Conservation (phyloP, 2,113 vertebrate species). For the Phalacrocorax pelagicus region DNA sequence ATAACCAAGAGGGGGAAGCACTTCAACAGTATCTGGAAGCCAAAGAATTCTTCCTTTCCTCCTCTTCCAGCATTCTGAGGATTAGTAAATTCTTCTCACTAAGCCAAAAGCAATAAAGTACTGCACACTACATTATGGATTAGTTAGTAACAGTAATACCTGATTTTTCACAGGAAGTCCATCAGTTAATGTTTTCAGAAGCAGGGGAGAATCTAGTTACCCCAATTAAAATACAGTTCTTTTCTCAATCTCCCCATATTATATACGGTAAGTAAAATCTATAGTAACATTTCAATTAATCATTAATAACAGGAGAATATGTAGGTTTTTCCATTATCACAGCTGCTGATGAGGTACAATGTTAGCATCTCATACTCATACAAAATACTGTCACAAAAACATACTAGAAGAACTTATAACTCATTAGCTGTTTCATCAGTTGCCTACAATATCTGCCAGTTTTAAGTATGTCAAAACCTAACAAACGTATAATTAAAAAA, state of each 20-base stretch:
- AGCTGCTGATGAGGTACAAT: neutral
- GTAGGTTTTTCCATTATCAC: neutral
- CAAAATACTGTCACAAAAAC: neutral
- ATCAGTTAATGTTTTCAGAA: neutral
- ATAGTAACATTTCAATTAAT: neutral
- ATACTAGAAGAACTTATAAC: neutral
- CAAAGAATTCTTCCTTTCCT: neutral
- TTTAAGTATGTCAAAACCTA: neutral
- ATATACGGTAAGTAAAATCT: neutral
- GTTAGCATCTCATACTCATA: neutral
- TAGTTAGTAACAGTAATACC: neutral
- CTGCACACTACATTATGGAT: neutral
- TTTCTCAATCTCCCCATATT: neutral
- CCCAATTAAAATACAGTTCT: neutral
- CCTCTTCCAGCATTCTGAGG: neutral
- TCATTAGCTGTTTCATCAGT: neutral
- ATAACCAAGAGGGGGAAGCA: constrained; percentile 54
- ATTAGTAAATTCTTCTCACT: neutral
- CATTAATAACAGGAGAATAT: neutral
- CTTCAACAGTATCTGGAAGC: neutral
- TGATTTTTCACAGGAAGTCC: neutral
- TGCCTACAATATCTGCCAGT: neutral
- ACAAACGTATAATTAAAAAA: neutral
- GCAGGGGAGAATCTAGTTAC: neutral
- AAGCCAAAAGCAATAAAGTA: neutral